Conservation (phyloP, 2,113 vertebrate genomes). For the Enhydra lutris region DNA sequence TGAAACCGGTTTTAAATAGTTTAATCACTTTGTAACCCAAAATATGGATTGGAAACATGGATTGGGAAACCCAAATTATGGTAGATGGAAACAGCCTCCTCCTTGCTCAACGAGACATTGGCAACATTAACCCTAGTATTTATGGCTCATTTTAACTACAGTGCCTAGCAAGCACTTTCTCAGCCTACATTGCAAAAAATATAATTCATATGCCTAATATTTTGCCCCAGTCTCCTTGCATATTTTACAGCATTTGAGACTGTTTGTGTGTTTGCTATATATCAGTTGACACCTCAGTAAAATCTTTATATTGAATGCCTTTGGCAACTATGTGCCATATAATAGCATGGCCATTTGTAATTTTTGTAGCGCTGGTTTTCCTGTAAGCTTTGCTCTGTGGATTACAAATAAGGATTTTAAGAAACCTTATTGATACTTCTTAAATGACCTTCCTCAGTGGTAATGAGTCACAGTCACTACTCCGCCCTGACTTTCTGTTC, state of each 20-base stretch:
- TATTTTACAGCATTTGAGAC: constrained; percentile 82
- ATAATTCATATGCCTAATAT: constrained; percentile 84
- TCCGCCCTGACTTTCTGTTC: constrained; percentile 6
- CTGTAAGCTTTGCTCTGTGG: constrained; percentile 77
- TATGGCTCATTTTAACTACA: constrained; percentile 83
- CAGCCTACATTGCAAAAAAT: constrained; percentile 75
- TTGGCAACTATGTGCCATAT: constrained; percentile 84
- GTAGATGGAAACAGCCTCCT: background rate
- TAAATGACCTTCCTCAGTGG: constrained; percentile 74
- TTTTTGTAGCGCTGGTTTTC: constrained; percentile 81
- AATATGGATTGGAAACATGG: constrained; percentile 68
- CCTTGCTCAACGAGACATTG: constrained; percentile 65
- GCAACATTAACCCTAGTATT: constrained; percentile 80
- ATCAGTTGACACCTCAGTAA: constrained; percentile 88
- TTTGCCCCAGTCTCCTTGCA: constrained; percentile 75
- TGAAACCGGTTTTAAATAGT: constrained; percentile 77
- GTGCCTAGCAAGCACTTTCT: constrained; percentile 80
- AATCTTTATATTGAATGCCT: constrained; percentile 87
- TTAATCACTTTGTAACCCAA: constrained; percentile 78
- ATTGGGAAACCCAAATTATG: constrained; percentile 76
- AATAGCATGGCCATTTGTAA: constrained; percentile 84
- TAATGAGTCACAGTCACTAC: constrained; percentile 69
- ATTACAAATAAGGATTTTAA: constrained; percentile 78
- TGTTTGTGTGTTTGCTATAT: constrained; percentile 86
- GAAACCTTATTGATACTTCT: constrained; percentile 76